These are phyloP conservation scores for Pionites leucogaster DNA, from an alignment of 2,113 vertebrate species.

Conservation along the genomic window DNA sequence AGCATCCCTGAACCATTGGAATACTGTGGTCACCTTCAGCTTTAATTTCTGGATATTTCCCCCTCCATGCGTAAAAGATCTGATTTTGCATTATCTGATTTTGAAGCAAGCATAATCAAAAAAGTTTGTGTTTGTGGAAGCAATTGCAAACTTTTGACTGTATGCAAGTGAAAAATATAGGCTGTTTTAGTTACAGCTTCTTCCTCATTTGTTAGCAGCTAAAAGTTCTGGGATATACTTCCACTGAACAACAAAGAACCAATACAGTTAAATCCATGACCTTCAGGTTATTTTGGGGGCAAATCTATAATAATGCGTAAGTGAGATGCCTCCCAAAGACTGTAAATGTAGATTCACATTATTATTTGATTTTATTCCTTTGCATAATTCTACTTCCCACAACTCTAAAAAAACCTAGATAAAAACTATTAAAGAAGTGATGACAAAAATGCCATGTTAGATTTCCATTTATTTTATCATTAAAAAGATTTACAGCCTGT, in stretches of 20 bases:
- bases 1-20: neutral
- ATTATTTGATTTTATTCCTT: conserved; percentile 27
- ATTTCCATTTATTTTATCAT: conserved; percentile 66
- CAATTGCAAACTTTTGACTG: neutral
- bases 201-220: neutral
- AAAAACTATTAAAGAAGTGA: conserved; percentile 59
- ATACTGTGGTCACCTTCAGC: neutral
- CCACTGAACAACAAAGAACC: neutral
- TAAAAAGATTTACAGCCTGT: conserved; percentile 63
- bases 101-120: neutral
- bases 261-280: neutral
- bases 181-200: neutral
- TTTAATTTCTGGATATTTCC: neutral
- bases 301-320: neutral
- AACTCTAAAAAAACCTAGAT: conserved; percentile 49
- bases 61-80: neutral
- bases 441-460: conserved; percentile 56
- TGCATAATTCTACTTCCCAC: conserved; percentile 34
- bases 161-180: neutral
- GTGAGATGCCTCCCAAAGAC: neutral
- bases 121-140: neutral
- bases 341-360: neutral
- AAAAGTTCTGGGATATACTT: neutral
- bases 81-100: neutral
- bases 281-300: neutral